These are phyloP conservation scores for Sebastes melanostomus DNA, from an alignment of 2,797 vertebrate species.

Conservation along the genomic window DNA sequence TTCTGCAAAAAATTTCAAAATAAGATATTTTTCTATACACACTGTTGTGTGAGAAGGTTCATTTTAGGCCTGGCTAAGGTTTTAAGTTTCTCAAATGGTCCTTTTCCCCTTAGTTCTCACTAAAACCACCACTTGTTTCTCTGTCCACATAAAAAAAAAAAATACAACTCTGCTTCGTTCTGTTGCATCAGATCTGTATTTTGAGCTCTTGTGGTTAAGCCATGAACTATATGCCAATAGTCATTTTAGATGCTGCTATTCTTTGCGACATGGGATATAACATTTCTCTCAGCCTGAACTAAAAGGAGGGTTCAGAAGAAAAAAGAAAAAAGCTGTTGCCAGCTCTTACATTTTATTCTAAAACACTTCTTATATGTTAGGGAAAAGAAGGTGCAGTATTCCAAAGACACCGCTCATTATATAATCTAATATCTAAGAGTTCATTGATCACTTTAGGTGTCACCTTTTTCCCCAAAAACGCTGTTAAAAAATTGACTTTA, in stretches of 20 bases:
- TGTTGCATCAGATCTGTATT: neutral
- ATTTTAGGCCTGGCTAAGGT: neutral
- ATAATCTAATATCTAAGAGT: neutral
- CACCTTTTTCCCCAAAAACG: too few relatives aligned
- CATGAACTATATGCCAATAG: neutral
- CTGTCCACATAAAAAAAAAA: neutral
- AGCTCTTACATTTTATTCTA: neutral
- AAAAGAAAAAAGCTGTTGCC: too few relatives aligned
- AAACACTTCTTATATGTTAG: neutral
- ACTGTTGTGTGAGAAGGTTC: neutral
- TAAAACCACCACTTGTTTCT: neutral
- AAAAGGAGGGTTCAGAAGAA: neutral
- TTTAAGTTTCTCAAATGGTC: neutral
- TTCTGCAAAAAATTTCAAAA: neutral
- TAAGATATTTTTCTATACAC: neutral
- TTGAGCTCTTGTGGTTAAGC: neutral
- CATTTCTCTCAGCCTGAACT: neutral
- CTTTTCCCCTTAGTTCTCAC: neutral
- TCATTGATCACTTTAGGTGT: too few relatives aligned
- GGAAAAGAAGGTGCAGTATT: neutral
- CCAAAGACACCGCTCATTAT: neutral
- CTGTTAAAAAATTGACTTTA: neutral
- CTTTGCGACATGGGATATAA: neutral
- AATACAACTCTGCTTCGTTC: neutral
- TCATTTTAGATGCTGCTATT: neutral